Conservation (phyloP, 2,113 vertebrate species). For the Antennarius striatus region DNA sequence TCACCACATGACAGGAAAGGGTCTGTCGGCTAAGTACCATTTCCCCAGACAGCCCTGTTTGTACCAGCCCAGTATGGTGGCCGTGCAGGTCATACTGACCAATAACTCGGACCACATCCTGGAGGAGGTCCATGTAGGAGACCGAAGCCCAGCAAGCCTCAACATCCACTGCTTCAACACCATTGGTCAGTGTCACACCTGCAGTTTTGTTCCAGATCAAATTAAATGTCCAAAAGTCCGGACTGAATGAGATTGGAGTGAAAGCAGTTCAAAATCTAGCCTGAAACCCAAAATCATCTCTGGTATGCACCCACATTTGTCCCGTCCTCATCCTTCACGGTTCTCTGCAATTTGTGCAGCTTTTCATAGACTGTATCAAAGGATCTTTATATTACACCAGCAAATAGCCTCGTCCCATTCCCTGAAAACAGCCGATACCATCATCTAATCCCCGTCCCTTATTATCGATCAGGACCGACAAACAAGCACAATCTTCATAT, state of each 20-base stretch:
- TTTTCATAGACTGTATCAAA: too few species aligned
- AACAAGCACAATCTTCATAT: conserved; percentile 40
- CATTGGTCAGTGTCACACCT: conserved; percentile 61
- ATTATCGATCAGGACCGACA: conserved; percentile 51
- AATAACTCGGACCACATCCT: conserved; percentile 86
- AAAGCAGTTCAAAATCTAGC: too few species aligned
- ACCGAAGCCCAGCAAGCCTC: conserved; percentile 79
- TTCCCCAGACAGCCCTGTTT: conserved; percentile 89
- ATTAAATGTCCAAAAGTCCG: too few species aligned
- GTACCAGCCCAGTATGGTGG: conserved; percentile 87
- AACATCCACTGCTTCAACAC: conserved; percentile 86
- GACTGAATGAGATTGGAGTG: too few species aligned
- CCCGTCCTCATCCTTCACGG: too few species aligned
- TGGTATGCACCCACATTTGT: too few species aligned
- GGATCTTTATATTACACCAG: too few species aligned
- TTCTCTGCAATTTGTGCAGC: too few species aligned
- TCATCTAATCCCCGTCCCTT: conserved; percentile 53
- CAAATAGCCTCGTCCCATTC: conserved; percentile 3
- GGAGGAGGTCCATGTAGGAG: conserved; percentile 87
- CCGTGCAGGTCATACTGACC: conserved; percentile 86
- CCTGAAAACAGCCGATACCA: conserved; percentile 31
- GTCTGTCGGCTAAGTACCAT: conserved; percentile 88
- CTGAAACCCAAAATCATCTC: too few species aligned
- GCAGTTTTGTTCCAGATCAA: too few species aligned
- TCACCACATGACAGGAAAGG: conserved; percentile 95